Base-by-base conservation (phyloP, 1,140 invertebrate genomes). In the Papilio polytes region DNA sequence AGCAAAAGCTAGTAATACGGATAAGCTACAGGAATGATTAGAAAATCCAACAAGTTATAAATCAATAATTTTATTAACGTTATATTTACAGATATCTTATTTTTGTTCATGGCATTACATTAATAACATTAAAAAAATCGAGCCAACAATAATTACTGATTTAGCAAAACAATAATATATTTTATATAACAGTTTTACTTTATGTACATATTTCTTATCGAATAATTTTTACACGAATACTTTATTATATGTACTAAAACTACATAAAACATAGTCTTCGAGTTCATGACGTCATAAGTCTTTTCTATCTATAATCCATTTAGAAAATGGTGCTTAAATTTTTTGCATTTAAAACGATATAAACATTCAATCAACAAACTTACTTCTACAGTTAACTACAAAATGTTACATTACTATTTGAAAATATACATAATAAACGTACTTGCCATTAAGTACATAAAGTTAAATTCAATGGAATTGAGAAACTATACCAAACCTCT, bases 91-190 rank as follows among this genome's bases (percentile, higher is more conserved):
- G 26, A 26, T 15, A 36, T 70, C 26, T 7, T 70, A 31, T 31
- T 31, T 36, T 70, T 70, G 63, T 70, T 70, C 63, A 36, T 15
- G 22, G 9, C 22, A 10, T 63, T 56, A 31, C 13, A 66, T 36
- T 70, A 70, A 22, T 15, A 70, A 36, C 15, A 12, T 36, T 6
- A 31, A 70, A 41, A 15, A 12, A 18, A 31, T 70, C 36, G 63
- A 70, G 63, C 63, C 63, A 70, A 70, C 63, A 31, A 15, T 70
- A 36, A 70, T 10, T 31, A 70, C 63, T 70, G 6, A 63, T 13
- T 10, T 26, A 63, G 59, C 10, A 22, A 36, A 70, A 70, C 26
- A 70, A 1, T 31, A 26, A 3, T 59, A 20, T 20, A n/a, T 22
- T 22, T 59, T 56, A 20, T 20, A 20, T 56, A 56, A 22, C n/a